Evolutionary conservation across 2,888 invertebrate species (phyloP).

Genomic region (Eristalis tenax): DNA sequence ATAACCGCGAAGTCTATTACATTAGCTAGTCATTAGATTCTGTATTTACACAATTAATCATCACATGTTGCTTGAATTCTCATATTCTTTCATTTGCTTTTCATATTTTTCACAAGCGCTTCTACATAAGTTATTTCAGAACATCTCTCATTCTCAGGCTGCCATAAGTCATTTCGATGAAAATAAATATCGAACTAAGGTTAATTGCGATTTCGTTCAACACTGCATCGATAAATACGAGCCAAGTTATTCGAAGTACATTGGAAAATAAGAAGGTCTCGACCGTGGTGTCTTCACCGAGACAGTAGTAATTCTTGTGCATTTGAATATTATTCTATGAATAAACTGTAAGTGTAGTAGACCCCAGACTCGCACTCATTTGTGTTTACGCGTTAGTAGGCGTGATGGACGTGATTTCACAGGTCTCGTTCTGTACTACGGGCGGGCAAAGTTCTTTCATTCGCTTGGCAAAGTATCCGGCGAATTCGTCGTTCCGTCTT

Average conservation of each 20-base stretch:
- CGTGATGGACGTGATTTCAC: slow-evolving; percentile 84
- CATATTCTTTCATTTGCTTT: too few relatives aligned
- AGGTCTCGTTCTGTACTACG: slow-evolving; percentile 90
- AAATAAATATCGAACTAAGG: slow-evolving; percentile 84
- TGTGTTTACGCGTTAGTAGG: neutral
- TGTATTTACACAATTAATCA: too few relatives aligned
- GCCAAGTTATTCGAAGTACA: slow-evolving; percentile 76
- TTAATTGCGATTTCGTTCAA: slow-evolving; percentile 88
- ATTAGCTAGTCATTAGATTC: too few relatives aligned
- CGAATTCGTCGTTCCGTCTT: slow-evolving; percentile 86
- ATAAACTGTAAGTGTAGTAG: slow-evolving; percentile 34
- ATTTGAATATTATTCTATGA: slow-evolving; percentile 21
- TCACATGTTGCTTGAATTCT: too few relatives aligned
- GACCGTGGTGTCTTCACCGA: neutral
- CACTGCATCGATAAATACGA: slow-evolving; percentile 83
- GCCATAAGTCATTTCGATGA: slow-evolving; percentile 87
- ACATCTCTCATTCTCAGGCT: slow-evolving; percentile 83
- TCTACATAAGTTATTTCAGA: neutral
- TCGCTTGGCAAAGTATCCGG: slow-evolving; percentile 85
- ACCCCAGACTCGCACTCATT: slow-evolving; percentile 21
- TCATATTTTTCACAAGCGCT: neutral
- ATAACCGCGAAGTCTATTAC: too few relatives aligned
- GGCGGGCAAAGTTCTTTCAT: slow-evolving; percentile 90
- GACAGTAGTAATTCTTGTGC: slow-evolving; percentile 14
- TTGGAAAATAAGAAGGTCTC: slow-evolving; percentile 73